A percentile compares a stretch with the other conserved stretches of the same genome.
phyloP scores from a whole-genome alignment of 2,113 vertebrate species.

The Penelope pileata region DNA sequence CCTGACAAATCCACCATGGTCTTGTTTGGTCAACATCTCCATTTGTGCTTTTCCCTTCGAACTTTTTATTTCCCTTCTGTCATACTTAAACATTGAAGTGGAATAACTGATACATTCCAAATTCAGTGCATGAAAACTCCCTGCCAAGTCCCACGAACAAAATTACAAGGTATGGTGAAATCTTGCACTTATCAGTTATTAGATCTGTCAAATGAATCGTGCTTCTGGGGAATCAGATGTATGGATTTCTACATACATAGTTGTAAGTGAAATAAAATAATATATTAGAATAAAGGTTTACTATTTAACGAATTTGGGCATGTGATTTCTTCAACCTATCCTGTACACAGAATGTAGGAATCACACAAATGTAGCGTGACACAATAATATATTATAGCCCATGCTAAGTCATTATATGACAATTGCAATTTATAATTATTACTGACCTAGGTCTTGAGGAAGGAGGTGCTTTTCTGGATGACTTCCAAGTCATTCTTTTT shows the following conservation, averaged over 20 bases:
- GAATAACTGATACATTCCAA: slow-evolving; percentile 4
- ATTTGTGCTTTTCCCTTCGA: not conserved
- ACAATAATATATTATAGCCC: not conserved
- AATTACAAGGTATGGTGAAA: slow-evolving; percentile 50
- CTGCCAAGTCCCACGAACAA: slow-evolving; percentile 63
- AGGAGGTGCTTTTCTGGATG: not conserved
- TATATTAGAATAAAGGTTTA: not conserved
- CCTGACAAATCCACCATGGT: not conserved
- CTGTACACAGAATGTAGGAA: not conserved
- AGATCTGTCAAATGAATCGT: slow-evolving; percentile 41
- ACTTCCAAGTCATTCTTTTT: slow-evolving; percentile 15
- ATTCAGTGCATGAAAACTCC: not conserved
- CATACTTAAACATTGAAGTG: not conserved
- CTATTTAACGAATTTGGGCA: not conserved
- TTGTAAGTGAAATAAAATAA: not conserved
- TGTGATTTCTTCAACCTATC: not conserved
- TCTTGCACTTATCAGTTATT: slow-evolving; percentile 4
- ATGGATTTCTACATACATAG: not conserved
- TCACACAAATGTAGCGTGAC: not conserved
- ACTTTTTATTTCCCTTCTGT: not conserved
- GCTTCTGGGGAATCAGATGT: slow-evolving; percentile 4
- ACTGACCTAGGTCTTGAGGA: not conserved
- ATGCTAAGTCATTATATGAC: not conserved
- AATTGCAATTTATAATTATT: slow-evolving; percentile 1
- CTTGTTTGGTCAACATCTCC: not conserved